These are phyloP conservation scores for Yponomeuta cagnagella DNA, from an alignment of 2,888 invertebrate species.

Conservation along the genomic window DNA sequence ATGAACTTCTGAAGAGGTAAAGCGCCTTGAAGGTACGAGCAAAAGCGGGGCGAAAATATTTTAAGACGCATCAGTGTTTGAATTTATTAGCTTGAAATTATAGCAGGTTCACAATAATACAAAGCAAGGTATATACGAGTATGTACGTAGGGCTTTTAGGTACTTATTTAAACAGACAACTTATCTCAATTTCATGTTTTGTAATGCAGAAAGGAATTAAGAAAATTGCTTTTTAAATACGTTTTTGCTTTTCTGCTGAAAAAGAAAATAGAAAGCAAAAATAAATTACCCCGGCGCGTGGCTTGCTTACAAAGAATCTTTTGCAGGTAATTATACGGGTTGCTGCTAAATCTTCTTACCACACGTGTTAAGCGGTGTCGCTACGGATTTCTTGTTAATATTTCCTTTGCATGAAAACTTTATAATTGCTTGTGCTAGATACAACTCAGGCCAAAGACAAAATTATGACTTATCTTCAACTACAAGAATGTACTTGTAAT, in stretches of 20 bases:
- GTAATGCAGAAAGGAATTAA: not conserved
- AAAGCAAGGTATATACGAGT: not conserved
- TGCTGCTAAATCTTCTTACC: not conserved
- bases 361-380: not conserved
- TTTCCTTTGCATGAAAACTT: not conserved
- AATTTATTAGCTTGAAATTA: not conserved
- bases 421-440: not conserved
- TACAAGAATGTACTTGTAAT: no score
- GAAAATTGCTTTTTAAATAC: not conserved
- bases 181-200: not conserved
- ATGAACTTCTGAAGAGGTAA: slow-evolving; percentile 68
- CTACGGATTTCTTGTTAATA: not conserved
- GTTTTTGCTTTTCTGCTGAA: not conserved
- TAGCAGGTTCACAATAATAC: not conserved
- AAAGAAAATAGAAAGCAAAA: not conserved
- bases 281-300: not conserved
- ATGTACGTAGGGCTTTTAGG: no score
- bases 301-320: slow-evolving; percentile 1
- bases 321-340: not conserved
- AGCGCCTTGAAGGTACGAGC: slow-evolving; percentile 35
- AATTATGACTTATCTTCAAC: no score
- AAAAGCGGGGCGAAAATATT: not conserved
- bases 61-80: not conserved
- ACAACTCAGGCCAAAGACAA: not conserved
- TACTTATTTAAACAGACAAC: not conserved